phyloP scores from a whole-genome alignment of 2,113 vertebrate genomes.

The Rhinolophus sinicus region DNA sequence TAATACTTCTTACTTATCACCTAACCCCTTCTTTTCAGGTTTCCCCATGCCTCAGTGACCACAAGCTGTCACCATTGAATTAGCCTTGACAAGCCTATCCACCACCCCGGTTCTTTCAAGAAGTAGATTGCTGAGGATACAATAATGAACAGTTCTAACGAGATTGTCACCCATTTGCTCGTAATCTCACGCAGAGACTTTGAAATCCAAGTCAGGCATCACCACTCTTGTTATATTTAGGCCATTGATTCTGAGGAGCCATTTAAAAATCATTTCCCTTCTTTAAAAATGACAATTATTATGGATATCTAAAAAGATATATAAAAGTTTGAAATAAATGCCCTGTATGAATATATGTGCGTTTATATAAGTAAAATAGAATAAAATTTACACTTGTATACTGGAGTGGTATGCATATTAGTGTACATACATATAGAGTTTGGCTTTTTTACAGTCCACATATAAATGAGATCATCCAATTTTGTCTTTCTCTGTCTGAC shows the following conservation, averaged over 20 bases:
- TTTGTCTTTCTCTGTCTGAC: not conserved
- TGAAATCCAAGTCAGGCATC: not conserved
- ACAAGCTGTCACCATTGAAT: conserved; percentile 73
- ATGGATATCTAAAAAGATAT: not conserved
- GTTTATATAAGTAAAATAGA: not conserved
- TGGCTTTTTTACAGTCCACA: not conserved
- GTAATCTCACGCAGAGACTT: not conserved
- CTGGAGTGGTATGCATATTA: not conserved
- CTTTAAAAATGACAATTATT: not conserved
- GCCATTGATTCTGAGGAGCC: not conserved
- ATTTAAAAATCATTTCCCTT: not conserved
- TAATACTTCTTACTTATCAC: conserved; percentile 81
- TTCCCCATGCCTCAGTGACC: conserved; percentile 68
- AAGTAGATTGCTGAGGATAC: not conserved
- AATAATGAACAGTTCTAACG: conserved; percentile 60
- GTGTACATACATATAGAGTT: not conserved
- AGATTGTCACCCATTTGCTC: not conserved
- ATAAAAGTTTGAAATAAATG: not conserved
- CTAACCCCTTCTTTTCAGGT: conserved; percentile 82
- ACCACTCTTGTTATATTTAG: not conserved
- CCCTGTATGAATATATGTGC: not conserved
- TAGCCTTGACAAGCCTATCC: conserved; percentile 67
- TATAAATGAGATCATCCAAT: not conserved
- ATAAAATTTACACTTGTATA: not conserved
- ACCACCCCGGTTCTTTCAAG: conserved; percentile 64